Conservation (phyloP, 2,888 invertebrate genomes). For the Marronus borbonicus region DNA sequence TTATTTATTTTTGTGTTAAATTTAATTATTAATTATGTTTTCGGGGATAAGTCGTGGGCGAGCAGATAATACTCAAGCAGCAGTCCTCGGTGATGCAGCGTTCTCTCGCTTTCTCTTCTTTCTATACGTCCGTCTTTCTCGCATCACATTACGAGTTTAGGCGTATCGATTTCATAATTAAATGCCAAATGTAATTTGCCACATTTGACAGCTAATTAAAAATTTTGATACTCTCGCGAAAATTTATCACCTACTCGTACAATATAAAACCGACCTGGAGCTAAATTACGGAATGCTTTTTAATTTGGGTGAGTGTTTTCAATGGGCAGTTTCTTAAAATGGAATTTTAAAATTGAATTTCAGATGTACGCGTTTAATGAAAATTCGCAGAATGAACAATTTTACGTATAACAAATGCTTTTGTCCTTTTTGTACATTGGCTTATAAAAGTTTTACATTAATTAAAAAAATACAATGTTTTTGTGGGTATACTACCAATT, state of each 20-base stretch:
- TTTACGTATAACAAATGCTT: not conserved
- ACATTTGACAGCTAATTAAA: conserved; percentile 69
- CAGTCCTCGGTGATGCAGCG: not conserved
- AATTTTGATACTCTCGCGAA: conserved; percentile 65
- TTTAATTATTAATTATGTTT: conserved; percentile 59
- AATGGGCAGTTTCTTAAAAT: conserved; percentile 45
- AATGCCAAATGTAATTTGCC: conserved; percentile 68
- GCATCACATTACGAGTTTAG: conserved; percentile 44
- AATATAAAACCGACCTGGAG: conserved; percentile 41
- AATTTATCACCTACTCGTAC: conserved; percentile 59
- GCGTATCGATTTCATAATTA: conserved; percentile 66
- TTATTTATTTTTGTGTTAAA: conserved; percentile 60
- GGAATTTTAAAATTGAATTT: conserved; percentile 47
- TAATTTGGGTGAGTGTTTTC: conserved; percentile 44
- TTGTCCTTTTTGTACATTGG: conserved; percentile 8
- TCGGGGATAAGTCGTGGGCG: conserved; percentile 57
- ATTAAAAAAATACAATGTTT: conserved; percentile 5
- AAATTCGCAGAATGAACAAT: conserved; percentile 37
- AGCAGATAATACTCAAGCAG: conserved; percentile 55
- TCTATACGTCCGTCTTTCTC: conserved; percentile 1
- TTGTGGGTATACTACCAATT: not conserved
- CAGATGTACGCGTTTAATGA: conserved; percentile 37
- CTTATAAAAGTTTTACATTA: not conserved
- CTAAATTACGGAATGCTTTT: conserved; percentile 43
- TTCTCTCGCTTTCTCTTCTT: conserved; percentile 16